Evolutionary conservation across 2,888 invertebrate species (phyloP), one percentile per base, ranked within the genome.

Genomic region (Camptogramma bilineatum): DNA sequence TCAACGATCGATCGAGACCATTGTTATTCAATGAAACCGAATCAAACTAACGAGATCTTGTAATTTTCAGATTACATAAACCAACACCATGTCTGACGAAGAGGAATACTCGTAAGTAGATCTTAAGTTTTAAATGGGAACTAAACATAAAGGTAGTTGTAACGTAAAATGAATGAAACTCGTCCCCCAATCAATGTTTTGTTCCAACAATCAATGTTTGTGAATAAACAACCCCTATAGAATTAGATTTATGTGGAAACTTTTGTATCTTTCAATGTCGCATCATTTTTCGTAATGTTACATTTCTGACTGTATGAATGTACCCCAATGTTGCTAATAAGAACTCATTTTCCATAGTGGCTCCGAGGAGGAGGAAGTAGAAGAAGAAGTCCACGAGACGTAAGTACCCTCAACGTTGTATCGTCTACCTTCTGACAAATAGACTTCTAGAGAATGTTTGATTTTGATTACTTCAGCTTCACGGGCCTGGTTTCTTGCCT

Each of bases 61-160:
- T 28, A 46, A 44, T 80, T 91, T 88, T 59, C 93, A 93, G 93
- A 93, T 75, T 84, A 82, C 77, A 87, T 85, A 93, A 91, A 83
- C 87, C 91, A 94, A 93, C 95, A 96, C 93, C 95, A 97, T 97
- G 97, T 97, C 97, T 94, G 97, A 97, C 95, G 97, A 97, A 93
- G 97, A 97, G 94, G 97, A 97, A 95, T 97, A 97, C 95, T 97
- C 97, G 97, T 97, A 95, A 97, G 97, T 97, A 94, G 34, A 39
- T 81, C 39, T 31, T 63, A 16, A 54, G n/a, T 24, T 50, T 19
- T 44, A 56, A n/a, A 60, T 56, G 52, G 53, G 46, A 48, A 61
- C 18, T 54, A 46, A 62, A 28, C 16, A 13, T 34, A 55, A 64
- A 65, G 65, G 65, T 65, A 65, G 39, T 28, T 48, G 55, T 39